These are phyloP conservation scores for Drosophila setifemur DNA, from an alignment of 1,140 invertebrate genomes.

Conservation along the genomic window DNA sequence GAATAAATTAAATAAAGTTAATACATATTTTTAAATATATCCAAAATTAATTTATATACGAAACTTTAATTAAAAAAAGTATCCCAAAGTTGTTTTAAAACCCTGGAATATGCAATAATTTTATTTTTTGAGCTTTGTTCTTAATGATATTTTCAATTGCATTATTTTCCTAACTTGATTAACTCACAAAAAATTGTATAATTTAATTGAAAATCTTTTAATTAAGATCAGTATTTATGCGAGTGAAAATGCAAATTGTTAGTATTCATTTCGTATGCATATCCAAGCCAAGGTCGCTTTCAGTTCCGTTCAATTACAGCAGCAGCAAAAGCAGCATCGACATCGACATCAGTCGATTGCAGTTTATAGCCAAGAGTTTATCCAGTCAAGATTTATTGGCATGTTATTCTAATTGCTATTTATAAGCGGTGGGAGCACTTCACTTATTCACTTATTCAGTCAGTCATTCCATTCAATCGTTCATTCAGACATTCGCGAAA, in stretches of 20 bases:
- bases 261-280: constrained; percentile 18
- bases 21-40: no score
- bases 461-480: constrained; percentile 43
- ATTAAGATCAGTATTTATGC: neutral
- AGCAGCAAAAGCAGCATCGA: constrained; percentile 9
- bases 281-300: constrained; percentile 28
- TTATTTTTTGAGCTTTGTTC: neutral
- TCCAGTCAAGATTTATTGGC: constrained; percentile 63
- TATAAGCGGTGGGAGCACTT: constrained; percentile 48
- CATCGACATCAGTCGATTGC: constrained; percentile 31
- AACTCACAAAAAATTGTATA: no score
- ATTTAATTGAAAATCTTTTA: no score
- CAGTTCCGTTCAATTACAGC: constrained; percentile 16
- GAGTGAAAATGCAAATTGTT: constrained; percentile 33
- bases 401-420: constrained; percentile 78
- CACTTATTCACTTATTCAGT: constrained; percentile 34
- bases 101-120: no score
- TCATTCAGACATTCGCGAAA: constrained; percentile 34
- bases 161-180: no score
- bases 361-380: constrained; percentile 66
- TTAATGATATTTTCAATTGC: no score
- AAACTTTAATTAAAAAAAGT: no score
- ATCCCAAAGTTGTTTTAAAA: no score
- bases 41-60: no score
- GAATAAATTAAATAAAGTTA: no score